phyloP scores from a whole-genome alignment of 2,113 vertebrate genomes.

The Phrynocephalus versicolor region DNA sequence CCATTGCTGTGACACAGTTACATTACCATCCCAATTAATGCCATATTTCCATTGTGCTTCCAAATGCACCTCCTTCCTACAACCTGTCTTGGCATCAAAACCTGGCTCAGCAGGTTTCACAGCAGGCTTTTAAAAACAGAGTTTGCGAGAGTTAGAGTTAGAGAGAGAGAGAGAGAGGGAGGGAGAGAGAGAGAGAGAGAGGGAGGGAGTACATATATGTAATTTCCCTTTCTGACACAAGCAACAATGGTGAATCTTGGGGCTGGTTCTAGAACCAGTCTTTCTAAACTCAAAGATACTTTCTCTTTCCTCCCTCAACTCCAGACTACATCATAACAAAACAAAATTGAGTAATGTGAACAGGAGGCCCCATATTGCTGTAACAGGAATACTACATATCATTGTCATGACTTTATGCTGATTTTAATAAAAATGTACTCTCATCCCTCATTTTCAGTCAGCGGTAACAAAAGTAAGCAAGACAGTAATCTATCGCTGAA shows the following conservation, averaged over 20 bases:
- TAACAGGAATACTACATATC: not conserved
- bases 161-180: no score
- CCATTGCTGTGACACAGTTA: not conserved
- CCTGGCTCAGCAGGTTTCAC: no score
- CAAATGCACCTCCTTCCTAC: not conserved
- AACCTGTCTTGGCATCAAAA: no score
- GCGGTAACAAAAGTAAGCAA: slow-evolving; percentile 31
- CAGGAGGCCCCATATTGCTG: not conserved
- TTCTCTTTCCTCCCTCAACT: not conserved
- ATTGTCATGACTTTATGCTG: slow-evolving; percentile 18
- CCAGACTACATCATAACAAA: not conserved
- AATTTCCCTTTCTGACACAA: not conserved
- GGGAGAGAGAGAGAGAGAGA: no score
- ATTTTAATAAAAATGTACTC: slow-evolving; percentile 13
- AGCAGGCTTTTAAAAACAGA: no score
- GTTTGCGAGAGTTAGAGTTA: no score
- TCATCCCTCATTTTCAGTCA: slow-evolving; percentile 38
- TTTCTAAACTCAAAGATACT: not conserved
- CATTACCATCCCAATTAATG: not conserved
- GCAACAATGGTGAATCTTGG: not conserved
- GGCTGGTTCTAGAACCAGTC: not conserved
- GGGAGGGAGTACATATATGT: no score
- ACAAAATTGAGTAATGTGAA: slow-evolving; percentile 16
- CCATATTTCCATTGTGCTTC: not conserved
- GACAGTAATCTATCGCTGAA: slow-evolving; percentile 2